Percentiles rank a stretch among this genome's conserved stretches.
These are phyloP conservation scores for Iselma pallidipennis DNA, from an alignment of 2,888 invertebrate genomes.

Conservation along the genomic window DNA sequence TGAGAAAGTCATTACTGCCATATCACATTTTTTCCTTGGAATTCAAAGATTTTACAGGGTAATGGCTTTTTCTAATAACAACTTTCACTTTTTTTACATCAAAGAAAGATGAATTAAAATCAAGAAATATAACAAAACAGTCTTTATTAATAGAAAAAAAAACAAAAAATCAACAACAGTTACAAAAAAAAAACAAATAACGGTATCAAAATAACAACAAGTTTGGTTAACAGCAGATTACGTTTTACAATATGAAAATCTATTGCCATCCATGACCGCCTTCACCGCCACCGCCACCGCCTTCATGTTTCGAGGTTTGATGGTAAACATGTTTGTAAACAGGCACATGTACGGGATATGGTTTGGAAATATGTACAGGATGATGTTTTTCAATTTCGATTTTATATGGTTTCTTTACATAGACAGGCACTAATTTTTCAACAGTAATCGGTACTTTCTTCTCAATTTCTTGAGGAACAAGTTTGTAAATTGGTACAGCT, in stretches of 20 bases:
- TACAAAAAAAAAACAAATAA: conserved; percentile 18
- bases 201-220: conserved; percentile 13
- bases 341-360: conserved; percentile 74
- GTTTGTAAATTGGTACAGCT: conserved; percentile 73
- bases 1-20: background rate
- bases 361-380: conserved; percentile 66
- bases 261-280: conserved; percentile 31
- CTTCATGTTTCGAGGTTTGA: conserved; percentile 50
- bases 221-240: conserved; percentile 1
- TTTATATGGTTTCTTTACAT: conserved; percentile 75
- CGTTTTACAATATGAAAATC: background rate
- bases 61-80: background rate
- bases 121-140: conserved; percentile 9
- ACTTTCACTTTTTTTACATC: background rate
- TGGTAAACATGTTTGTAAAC: conserved; percentile 75
- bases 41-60: background rate
- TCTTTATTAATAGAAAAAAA: conserved; percentile 20
- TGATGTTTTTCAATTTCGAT: conserved; percentile 76
- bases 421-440: conserved; percentile 72
- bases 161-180: conserved; percentile 1
- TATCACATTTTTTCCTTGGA: background rate
- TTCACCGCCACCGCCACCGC: conserved; percentile 29
- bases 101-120: background rate
- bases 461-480: conserved; percentile 72
- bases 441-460: conserved; percentile 75